A percentile compares a stretch with the other conserved stretches of the same genome.
phyloP scores from a whole-genome alignment of 2,113 vertebrate species.

The Tympanuchus pallidicinctus region DNA sequence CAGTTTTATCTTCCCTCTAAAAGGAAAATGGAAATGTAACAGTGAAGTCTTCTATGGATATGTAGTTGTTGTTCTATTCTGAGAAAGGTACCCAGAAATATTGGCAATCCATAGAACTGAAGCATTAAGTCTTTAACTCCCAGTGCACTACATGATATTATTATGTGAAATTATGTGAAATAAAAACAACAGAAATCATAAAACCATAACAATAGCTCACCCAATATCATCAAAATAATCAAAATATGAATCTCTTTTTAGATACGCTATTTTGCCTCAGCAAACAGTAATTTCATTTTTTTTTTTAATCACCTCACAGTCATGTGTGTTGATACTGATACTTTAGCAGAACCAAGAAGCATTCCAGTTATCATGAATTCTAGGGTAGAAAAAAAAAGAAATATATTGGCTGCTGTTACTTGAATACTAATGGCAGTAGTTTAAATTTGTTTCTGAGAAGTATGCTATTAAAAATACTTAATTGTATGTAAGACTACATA shows the following conservation, averaged over 20 bases:
- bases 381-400: background rate
- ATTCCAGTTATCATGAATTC: background rate
- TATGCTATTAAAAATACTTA: background rate
- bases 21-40: too few relatives aligned
- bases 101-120: too few relatives aligned
- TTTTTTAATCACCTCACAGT: background rate
- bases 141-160: too few relatives aligned
- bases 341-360: background rate
- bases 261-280: background rate
- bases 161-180: too few relatives aligned
- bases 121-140: too few relatives aligned
- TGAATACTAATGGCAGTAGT: slow-evolving; percentile 14
- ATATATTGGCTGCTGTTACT: background rate
- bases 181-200: too few relatives aligned
- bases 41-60: too few relatives aligned
- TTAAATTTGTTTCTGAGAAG: background rate
- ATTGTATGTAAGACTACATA: background rate
- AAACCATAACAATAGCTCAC: background rate
- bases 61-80: too few relatives aligned
- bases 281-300: background rate
- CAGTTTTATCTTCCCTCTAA: too few relatives aligned
- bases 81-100: too few relatives aligned
- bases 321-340: background rate
- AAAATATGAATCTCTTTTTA: background rate
- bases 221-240: background rate